Evolutionary conservation across 2,113 vertebrate species (phyloP).

Genomic region (Entelurus aequoreus): DNA sequence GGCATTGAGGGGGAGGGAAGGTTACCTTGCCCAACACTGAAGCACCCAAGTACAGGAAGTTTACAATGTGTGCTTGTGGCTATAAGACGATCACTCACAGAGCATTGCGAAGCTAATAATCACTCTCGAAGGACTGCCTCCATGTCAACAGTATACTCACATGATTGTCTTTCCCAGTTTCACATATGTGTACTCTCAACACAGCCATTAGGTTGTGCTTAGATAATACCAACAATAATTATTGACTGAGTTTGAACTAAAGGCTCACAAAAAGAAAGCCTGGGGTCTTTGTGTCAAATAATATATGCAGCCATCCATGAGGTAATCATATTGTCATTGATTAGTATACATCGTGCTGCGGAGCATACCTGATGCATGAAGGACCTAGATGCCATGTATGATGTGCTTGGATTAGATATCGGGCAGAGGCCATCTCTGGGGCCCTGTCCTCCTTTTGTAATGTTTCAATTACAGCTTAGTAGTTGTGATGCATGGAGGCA

Average conservation of each 20-base stretch:
- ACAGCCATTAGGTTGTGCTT: slow-evolving; percentile 60
- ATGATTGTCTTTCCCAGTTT: background rate
- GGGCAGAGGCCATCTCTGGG: slow-evolving; percentile 55
- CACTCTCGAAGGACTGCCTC: slow-evolving; percentile 45
- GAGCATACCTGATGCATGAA: slow-evolving; percentile 68
- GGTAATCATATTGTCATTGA: slow-evolving; percentile 97
- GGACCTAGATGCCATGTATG: slow-evolving; percentile 40
- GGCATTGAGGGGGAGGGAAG: slow-evolving; percentile 2
- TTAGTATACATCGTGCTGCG: slow-evolving; percentile 80
- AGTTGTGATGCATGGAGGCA: slow-evolving; percentile 56
- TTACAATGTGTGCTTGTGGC: slow-evolving; percentile 33
- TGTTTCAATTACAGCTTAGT: slow-evolving; percentile 68
- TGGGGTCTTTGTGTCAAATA: slow-evolving; percentile 71
- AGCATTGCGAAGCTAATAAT: slow-evolving; percentile 52
- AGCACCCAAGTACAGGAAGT: slow-evolving; percentile 23
- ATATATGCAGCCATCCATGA: slow-evolving; percentile 72
- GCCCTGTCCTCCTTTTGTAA: slow-evolving; percentile 60
- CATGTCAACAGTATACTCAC: slow-evolving; percentile 41
- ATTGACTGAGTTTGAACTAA: slow-evolving; percentile 78
- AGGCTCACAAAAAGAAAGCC: slow-evolving; percentile 70
- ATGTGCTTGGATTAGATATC: slow-evolving; percentile 54
- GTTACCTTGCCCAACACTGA: slow-evolving; percentile 25
- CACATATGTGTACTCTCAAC: slow-evolving; percentile 45
- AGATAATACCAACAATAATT: slow-evolving; percentile 75
- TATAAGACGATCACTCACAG: slow-evolving; percentile 39